Percentiles rank a stretch among this genome's conserved stretches.
Evolutionary conservation across 2,113 vertebrate genomes (phyloP).

Genomic region (Peromyscus maniculatus): DNA sequence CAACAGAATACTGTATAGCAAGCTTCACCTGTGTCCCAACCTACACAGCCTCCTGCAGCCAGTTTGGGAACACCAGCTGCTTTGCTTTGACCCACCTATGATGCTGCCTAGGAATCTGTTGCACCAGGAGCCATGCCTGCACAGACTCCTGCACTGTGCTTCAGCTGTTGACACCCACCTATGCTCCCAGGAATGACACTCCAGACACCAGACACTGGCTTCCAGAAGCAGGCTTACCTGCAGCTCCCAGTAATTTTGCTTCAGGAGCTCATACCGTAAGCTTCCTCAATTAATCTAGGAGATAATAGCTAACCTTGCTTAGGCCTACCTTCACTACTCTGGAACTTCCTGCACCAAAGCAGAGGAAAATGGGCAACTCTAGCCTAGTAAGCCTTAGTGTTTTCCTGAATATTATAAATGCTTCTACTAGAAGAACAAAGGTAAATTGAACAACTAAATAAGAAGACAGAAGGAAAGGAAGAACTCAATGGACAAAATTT

Average conservation of each 20-base stretch:
- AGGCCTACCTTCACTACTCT: background rate
- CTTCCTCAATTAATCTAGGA: no score
- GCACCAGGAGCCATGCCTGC: background rate
- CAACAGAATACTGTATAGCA: background rate
- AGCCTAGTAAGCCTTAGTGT: background rate
- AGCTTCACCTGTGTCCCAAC: background rate
- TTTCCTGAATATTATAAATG: background rate
- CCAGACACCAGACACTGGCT: background rate
- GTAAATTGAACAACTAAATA: background rate
- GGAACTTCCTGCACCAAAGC: background rate
- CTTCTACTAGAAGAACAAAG: background rate
- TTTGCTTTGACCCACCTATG: background rate
- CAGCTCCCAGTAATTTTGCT: background rate
- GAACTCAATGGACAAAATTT: background rate
- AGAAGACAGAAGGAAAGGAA: background rate
- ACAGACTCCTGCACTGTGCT: background rate
- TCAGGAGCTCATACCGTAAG: background rate
- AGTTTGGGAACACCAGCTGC: background rate
- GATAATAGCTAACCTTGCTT: background rate
- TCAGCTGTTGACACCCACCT: no score
- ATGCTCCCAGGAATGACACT: background rate
- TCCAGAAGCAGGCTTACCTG: no score
- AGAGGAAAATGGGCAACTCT: background rate
- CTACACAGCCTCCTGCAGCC: background rate
- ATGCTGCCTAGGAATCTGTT: background rate